A percentile compares a stretch with the other conserved stretches of the same genome.
phyloP scores from a whole-genome alignment of 2,888 invertebrate genomes.

The Cheilosia variabilis region DNA sequence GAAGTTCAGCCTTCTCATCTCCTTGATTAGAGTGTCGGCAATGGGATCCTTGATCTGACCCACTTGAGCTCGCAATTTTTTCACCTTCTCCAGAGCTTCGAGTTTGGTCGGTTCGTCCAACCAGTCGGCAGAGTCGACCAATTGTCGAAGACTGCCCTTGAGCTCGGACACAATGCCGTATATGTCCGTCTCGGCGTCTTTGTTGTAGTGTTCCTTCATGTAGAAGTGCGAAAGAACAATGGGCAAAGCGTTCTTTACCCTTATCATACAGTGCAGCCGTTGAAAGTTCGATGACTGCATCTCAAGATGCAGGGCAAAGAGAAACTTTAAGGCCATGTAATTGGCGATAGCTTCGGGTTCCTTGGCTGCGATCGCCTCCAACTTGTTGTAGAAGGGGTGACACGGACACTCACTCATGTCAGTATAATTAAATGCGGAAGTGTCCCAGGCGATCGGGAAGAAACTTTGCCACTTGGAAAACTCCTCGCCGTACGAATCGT shows the following conservation, averaged over 20 bases:
- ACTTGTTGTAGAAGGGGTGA: conserved; percentile 77
- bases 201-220: conserved; percentile 78
- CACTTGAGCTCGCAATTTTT: conserved; percentile 76
- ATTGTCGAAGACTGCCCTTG: conserved; percentile 77
- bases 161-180: conserved; percentile 78
- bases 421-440: conserved; percentile 43
- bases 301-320: conserved; percentile 79
- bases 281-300: conserved; percentile 77
- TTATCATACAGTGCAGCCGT: conserved; percentile 40
- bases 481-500: background rate
- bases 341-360: conserved; percentile 80
- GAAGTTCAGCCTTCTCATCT: conserved; percentile 77
- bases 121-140: conserved; percentile 79
- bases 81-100: conserved; percentile 80
- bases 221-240: conserved; percentile 46
- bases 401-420: conserved; percentile 76
- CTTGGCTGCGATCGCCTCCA: conserved; percentile 77
- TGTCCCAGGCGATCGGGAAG: conserved; percentile 80
- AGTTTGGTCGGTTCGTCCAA: conserved; percentile 79
- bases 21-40: conserved; percentile 77
- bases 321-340: conserved; percentile 80
- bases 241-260: conserved; percentile 37
- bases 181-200: conserved; percentile 77
- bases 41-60: conserved; percentile 78
- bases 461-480: conserved; percentile 78